Conservation (phyloP, 2,797 vertebrate species). For the Otolemur crassicaudatus region DNA sequence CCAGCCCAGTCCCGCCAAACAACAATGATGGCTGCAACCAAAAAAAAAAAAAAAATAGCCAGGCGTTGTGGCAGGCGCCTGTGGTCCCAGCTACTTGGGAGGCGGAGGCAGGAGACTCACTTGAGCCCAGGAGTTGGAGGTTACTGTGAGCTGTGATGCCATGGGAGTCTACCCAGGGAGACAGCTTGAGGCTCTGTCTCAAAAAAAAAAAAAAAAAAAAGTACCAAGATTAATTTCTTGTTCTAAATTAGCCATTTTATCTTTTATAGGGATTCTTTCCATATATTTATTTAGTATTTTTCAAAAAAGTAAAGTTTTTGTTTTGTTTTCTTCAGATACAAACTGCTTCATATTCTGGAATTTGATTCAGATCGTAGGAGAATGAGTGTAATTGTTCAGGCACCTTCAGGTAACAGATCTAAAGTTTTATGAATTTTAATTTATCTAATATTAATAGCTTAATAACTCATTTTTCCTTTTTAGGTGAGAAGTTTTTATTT, state of each 20-base stretch:
- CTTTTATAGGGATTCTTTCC: conserved; percentile 2
- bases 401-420: conserved; percentile 91
- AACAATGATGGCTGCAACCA: no score
- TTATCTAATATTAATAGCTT: conserved; percentile 45
- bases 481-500: conserved; percentile 95
- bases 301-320: conserved; percentile 46
- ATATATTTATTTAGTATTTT: conserved; percentile 53
- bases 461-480: conserved; percentile 60
- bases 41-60: no score
- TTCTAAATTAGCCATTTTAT: conserved; percentile 48
- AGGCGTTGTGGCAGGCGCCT: no score
- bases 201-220: neutral
- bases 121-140: no score
- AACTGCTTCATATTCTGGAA: conserved; percentile 96
- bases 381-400: conserved; percentile 98
- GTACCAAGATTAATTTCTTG: neutral
- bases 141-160: no score
- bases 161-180: no score
- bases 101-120: no score
- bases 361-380: conserved; percentile 96
- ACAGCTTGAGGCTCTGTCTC: no score
- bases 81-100: no score
- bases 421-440: conserved; percentile 39
- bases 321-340: conserved; percentile 89
- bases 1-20: no score